Percentiles rank a stretch among this genome's conserved stretches.
phyloP scores from a whole-genome alignment of 2,888 invertebrate genomes.

The Caradrina clavipalpis region DNA sequence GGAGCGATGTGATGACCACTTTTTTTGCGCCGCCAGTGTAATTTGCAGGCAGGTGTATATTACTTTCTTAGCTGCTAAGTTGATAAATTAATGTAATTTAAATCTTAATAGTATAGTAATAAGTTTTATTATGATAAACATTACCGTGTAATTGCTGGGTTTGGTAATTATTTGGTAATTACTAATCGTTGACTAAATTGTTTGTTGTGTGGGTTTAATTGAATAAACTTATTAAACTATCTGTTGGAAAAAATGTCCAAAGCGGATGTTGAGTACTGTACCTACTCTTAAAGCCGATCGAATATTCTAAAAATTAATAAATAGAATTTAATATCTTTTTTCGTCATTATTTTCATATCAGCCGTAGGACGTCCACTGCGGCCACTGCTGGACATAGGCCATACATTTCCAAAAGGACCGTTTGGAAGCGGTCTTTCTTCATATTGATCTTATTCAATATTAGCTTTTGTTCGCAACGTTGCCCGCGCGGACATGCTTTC shows the following conservation, averaged over 20 bases:
- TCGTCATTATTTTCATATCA: too few relatives aligned
- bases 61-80: constrained; percentile 23
- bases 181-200: constrained; percentile 17
- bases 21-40: constrained; percentile 47
- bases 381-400: too few relatives aligned
- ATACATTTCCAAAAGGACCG: too few relatives aligned
- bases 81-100: constrained; percentile 37
- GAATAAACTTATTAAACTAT: too few relatives aligned
- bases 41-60: constrained; percentile 23
- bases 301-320: too few relatives aligned
- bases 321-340: too few relatives aligned
- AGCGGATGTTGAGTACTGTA: not conserved
- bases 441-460: not conserved
- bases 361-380: too few relatives aligned
- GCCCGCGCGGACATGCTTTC: too few relatives aligned
- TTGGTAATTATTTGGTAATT: constrained; percentile 6
- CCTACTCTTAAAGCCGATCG: too few relatives aligned
- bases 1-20: constrained; percentile 29
- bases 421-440: not conserved
- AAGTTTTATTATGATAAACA: constrained; percentile 15
- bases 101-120: constrained; percentile 14
- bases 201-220: constrained; percentile 19
- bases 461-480: too few relatives aligned
- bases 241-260: not conserved
- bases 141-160: constrained; percentile 26